Percentiles rank a stretch among this genome's conserved stretches.
Conservation (phyloP, 2,797 vertebrate genomes). For the Gadopsis marmoratus region DNA sequence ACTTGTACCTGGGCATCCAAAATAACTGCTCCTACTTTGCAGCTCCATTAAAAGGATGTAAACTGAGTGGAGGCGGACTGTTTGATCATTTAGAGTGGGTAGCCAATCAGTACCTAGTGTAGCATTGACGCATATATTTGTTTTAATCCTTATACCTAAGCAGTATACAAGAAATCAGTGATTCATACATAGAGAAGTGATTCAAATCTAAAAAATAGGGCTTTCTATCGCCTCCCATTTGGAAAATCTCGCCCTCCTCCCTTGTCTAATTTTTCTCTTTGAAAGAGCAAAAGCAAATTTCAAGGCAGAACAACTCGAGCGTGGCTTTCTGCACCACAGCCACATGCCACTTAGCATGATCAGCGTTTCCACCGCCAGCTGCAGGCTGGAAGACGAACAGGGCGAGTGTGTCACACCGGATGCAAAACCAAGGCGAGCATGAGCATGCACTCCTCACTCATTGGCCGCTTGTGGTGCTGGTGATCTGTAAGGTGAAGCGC, state of each 20-base stretch:
- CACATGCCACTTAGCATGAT: slow-evolving; percentile 49
- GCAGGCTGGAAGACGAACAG: slow-evolving; percentile 42
- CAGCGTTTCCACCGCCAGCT: slow-evolving; percentile 39
- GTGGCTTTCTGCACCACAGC: slow-evolving; percentile 31
- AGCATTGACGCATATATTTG: background rate
- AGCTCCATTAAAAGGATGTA: background rate
- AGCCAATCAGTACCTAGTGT: background rate
- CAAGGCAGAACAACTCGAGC: slow-evolving; percentile 3
- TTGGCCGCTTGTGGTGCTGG: slow-evolving; percentile 7
- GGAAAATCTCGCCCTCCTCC: background rate
- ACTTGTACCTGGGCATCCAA: background rate
- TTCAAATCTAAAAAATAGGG: background rate
- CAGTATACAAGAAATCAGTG: background rate
- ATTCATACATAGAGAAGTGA: background rate
- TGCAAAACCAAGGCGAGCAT: slow-evolving; percentile 25
- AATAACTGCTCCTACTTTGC: background rate
- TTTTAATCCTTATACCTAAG: background rate
- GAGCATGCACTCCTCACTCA: slow-evolving; percentile 1
- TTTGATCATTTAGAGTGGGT: background rate
- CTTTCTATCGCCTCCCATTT: background rate
- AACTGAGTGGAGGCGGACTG: background rate
- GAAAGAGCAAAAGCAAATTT: slow-evolving; percentile 35
- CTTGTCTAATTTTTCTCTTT: slow-evolving; percentile 6
- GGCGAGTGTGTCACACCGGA: slow-evolving; percentile 35
- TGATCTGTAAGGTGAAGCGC: slow-evolving; percentile 39